phyloP scores from a whole-genome alignment of 2,888 invertebrate genomes.

The Spatulosminthurus flaviceps region DNA sequence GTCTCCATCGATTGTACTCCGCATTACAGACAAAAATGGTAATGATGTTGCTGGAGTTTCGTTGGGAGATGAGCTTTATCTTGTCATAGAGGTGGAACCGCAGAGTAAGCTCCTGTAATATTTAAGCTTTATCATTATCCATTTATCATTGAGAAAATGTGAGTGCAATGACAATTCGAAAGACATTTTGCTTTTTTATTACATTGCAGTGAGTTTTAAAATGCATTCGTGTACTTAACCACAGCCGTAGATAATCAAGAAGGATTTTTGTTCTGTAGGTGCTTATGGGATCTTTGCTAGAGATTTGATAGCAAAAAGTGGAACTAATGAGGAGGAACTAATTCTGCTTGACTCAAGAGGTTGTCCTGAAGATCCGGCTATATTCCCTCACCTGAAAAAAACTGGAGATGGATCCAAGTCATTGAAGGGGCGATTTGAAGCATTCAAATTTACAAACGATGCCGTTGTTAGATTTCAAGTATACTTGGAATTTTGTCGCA shows the following conservation, averaged over 20 bases:
- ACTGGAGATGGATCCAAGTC: slow-evolving; percentile 63
- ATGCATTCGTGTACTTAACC: too few species aligned
- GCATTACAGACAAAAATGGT: slow-evolving; percentile 61
- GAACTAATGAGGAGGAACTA: slow-evolving; percentile 76
- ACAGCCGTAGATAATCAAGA: too few species aligned
- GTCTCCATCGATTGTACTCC: slow-evolving; percentile 56
- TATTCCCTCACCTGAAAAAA: slow-evolving; percentile 65
- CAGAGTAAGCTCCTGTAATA: too few species aligned
- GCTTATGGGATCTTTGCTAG: slow-evolving; percentile 74
- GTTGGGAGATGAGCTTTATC: slow-evolving; percentile 60
- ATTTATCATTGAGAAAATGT: neutral
- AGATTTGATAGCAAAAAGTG: slow-evolving; percentile 81
- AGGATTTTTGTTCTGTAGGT: slow-evolving; percentile 61
- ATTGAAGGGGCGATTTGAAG: slow-evolving; percentile 73
- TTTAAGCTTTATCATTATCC: too few species aligned
- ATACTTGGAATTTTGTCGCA: slow-evolving; percentile 82
- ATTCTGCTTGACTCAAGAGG: slow-evolving; percentile 80
- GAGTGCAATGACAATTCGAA: neutral
- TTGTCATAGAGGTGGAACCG: slow-evolving; percentile 57
- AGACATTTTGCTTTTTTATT: too few species aligned
- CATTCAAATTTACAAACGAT: slow-evolving; percentile 88
- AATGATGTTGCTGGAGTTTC: slow-evolving; percentile 62
- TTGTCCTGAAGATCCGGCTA: slow-evolving; percentile 77
- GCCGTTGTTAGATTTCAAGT: slow-evolving; percentile 77
- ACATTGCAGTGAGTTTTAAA: too few species aligned